These are phyloP conservation scores for Athalia circularis DNA, from an alignment of 2,888 invertebrate genomes.

Conservation along the genomic window DNA sequence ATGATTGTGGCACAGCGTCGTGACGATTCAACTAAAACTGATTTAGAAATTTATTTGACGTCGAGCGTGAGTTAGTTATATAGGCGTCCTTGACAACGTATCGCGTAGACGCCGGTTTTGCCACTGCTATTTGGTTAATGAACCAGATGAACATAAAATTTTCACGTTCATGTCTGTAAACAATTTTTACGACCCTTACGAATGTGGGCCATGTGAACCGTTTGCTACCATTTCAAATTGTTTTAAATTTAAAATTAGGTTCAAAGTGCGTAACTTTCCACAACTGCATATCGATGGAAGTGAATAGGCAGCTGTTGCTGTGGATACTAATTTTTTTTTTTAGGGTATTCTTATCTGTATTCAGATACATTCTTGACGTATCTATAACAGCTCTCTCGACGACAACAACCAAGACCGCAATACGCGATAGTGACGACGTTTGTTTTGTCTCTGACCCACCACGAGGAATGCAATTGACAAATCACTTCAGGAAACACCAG, in stretches of 20 bases:
- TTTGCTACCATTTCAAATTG: too few species aligned
- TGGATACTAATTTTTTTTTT: constrained; percentile 7
- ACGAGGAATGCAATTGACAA: constrained; percentile 39
- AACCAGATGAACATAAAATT: too few species aligned
- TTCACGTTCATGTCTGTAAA: not conserved
- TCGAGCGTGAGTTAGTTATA: not conserved
- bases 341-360: constrained; percentile 25
- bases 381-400: constrained; percentile 24
- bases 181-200: not conserved
- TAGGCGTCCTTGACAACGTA: constrained; percentile 26
- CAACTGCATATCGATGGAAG: not conserved
- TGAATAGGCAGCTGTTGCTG: not conserved
- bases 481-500: constrained; percentile 27
- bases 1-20: not conserved
- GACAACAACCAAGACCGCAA: constrained; percentile 14
- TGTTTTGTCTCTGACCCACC: constrained; percentile 33
- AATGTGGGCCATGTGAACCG: too few species aligned
- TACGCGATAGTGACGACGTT: constrained; percentile 15
- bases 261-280: constrained; percentile 11
- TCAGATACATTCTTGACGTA: constrained; percentile 33
- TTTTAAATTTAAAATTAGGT: too few species aligned
- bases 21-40: constrained; percentile 22
- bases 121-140: too few species aligned
- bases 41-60: constrained; percentile 32
- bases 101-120: not conserved